phyloP scores from a whole-genome alignment of 2,797 vertebrate species.

The Chaetophractus vellerosus region DNA sequence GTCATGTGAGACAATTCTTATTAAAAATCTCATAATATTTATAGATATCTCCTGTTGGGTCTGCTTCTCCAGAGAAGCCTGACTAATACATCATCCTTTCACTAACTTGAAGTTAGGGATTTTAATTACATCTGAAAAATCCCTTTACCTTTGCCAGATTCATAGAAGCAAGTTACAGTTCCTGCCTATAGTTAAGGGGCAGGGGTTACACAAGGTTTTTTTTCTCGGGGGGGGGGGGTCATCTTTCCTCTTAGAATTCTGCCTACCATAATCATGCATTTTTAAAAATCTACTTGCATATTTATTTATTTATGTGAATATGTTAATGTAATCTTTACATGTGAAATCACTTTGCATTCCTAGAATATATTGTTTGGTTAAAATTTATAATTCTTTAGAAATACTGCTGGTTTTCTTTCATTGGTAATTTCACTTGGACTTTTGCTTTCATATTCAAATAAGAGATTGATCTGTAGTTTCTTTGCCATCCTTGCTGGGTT shows the following conservation, averaged over 20 bases:
- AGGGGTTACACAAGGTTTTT: background rate
- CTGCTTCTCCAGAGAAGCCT: no score
- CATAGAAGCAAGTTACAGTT: background rate
- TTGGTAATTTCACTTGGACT: background rate
- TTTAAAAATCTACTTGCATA: background rate
- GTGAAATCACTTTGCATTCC: background rate
- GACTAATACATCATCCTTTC: background rate
- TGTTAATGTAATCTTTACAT: slow-evolving; percentile 5
- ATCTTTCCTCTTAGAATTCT: background rate
- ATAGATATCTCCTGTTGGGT: no score
- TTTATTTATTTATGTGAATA: background rate
- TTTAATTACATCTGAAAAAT: background rate
- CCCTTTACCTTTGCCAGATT: background rate
- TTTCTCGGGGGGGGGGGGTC: background rate
- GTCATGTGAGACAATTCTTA: no score
- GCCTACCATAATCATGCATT: background rate
- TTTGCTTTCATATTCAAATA: background rate
- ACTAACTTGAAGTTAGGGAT: background rate
- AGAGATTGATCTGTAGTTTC: background rate
- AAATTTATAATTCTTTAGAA: slow-evolving; percentile 22
- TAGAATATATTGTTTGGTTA: slow-evolving; percentile 5
- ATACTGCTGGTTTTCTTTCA: background rate
- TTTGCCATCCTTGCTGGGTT: background rate
- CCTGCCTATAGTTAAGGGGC: background rate
- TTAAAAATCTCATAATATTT: no score